Percentiles rank a stretch among this genome's conserved stretches.
Conservation (phyloP, 1,140 invertebrate species). For the Charaxes varanes region DNA sequence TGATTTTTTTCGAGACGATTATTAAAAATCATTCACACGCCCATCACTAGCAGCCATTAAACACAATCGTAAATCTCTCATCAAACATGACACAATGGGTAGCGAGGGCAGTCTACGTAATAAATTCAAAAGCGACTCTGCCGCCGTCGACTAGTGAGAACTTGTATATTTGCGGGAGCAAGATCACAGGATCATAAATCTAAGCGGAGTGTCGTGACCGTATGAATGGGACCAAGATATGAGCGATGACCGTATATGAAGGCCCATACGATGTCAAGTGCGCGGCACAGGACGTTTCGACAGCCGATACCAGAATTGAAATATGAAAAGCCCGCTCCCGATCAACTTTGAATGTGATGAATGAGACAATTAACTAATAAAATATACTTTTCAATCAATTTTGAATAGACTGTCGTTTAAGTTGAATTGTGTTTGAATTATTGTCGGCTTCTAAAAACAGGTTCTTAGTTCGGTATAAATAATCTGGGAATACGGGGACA, state of each 20-base stretch:
- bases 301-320: constrained; percentile 62
- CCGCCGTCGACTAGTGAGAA: constrained; percentile 57
- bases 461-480: too few species aligned
- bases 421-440: background rate
- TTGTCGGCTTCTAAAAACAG: background rate
- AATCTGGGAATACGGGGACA: too few species aligned
- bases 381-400: constrained; percentile 9
- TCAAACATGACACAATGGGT: constrained; percentile 44
- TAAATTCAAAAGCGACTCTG: constrained; percentile 64
- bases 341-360: constrained; percentile 29
- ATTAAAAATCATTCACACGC: background rate
- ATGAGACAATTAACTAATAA: constrained; percentile 24
- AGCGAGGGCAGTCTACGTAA: constrained; percentile 41
- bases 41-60: background rate
- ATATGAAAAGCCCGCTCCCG: constrained; percentile 47
- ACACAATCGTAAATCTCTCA: constrained; percentile 45
- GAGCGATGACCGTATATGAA: constrained; percentile 51
- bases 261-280: constrained; percentile 35
- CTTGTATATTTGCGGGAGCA: constrained; percentile 58
- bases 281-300: constrained; percentile 52
- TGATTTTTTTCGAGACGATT: background rate
- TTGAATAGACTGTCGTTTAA: constrained; percentile 5
- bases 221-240: constrained; percentile 56
- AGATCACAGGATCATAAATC: constrained; percentile 61
- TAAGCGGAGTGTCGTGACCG: constrained; percentile 51